Base-by-base conservation (phyloP, 2,888 invertebrate genomes). In the Merodon equestris region DNA sequence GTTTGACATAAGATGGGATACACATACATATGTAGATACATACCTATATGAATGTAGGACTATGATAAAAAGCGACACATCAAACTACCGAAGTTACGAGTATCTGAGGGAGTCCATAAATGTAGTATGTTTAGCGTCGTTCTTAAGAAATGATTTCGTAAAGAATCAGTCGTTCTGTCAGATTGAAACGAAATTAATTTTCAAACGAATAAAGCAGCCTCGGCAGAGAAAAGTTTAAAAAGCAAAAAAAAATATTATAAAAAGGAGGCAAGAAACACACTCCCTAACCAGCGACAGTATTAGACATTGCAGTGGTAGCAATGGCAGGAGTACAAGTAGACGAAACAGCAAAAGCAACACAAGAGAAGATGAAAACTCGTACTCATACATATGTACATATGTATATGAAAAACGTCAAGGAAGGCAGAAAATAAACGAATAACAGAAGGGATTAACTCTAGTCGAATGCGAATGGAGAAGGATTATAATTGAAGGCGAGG, bases 101-200 rank as follows among this genome's bases (percentile, higher is more conserved):
- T 50, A 70, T 68, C 44, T 70, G 44, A 74, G 64, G 60, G 58
- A 70, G 54, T 60, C 44, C 53, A 57, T 73, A 77, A 73, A 73
- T 68, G 63, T 58, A 74, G 27, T 27, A 58, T 70, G 79, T 74
- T 58, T 79, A 53, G 53, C 42, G 57, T 61, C 42, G 51, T 44
- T 57, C 54, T 64, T 57, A 64, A 54, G 50, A 58, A 74, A 73
- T 79, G 68, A 60, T 64, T 74, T 74, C 79, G 53, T 64, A 70
- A 68, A 70, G 63, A 54, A 74, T 74, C 68, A 79, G 50, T 60
- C 68, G 66, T 51, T 71, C 64, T 74, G 74, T 74, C 68, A 70
- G 50, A 68, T 74, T 79, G 73, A 73, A 74, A 74, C 47, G 74
- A 79, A 79, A 74, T 74, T 79, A 67, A 79, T 79, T 79, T 70